Base-by-base conservation (phyloP, 2,113 vertebrate species). In the Vidua macroura region DNA sequence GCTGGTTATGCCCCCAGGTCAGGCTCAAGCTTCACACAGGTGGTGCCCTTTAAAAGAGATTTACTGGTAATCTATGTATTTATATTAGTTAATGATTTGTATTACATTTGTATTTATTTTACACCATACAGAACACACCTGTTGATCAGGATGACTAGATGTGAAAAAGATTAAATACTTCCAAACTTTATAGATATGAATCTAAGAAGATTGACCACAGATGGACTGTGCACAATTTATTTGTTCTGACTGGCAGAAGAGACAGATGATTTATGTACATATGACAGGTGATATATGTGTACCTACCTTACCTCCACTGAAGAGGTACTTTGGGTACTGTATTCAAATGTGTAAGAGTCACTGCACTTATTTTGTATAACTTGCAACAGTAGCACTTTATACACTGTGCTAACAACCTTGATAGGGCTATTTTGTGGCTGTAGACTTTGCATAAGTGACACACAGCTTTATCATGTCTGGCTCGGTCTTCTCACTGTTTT, bases 101-200 rank as follows among this genome's bases (percentile, higher is more conserved):
- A 1, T 49, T 76, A 51, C 2, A 53, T 51, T 86, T 0, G 0
- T 31, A 1, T 49, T 76, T 66, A 12, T 69, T 55, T 41, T 17
- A 3, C n/a, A 5, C 30, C 39, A 5, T 10, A 39, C 12, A 49
- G 19, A 60, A 44, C 41, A 52, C 7, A 56, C 15, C 39, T 75
- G 12, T 39, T 66, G 28, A 46, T 44, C 15, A 6, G 25, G 23
- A 21, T 0, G 1, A 25, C 13, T 31, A 76, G 8, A 16, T 30
- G 8, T 88, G 68, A 56, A 76, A 55, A 31, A 81, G 19, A 60
- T 44, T 20, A 73, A 83, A 85, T 43, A 53, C 4, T 46, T 53
- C 6, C 41, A 55, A 53, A 82, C 7, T 64, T 63, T 28, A 21
- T n/a, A 48, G 43, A 37, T 0, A 2, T 24, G 22, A 72, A 67